Base-by-base conservation (phyloP, 2,888 invertebrate species). In the Monoplex corrugatus region DNA sequence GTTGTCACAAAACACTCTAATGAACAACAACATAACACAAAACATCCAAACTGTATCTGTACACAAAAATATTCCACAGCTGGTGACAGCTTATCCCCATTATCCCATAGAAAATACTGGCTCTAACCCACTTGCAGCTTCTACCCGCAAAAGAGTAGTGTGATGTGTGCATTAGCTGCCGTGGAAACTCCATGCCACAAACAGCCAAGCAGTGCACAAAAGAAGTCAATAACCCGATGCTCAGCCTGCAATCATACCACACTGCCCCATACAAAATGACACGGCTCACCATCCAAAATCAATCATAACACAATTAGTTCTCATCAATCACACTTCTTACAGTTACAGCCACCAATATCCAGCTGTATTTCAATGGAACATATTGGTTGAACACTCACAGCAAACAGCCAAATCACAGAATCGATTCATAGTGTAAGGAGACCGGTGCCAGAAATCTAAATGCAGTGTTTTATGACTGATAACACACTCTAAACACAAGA, bases 221-320 rank as follows among this genome's bases (percentile, higher is more conserved):
- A 19, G 68, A 28, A 38, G 68, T 86, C 85, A 86, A 86, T 86
- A 86, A 63, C 40, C 63, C 43, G 43, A 32, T 68, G 85, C 43
- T 28, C 23, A 40, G 43, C 63, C 85, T 40, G 57, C 82, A 82
- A 44, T 44, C 44, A 43, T 44, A 44, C 28, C n/a, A 82, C 82
- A 44, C n/a, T 45, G 44, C 82, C 40, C 50, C 83, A 83, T 50
- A 83, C 86, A 86, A 86, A 86, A 35, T 68, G 86, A 40, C 32
- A 38, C 68, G 19, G 68, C 68, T 86, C 68, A 5, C 43, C 23
- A 16, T 44, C 38, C 35, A 80, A 87, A 87, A 87, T 87, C 87
- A 87, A 87, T 87, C 50, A 8, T 16, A 28, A n/a, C 57, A 80
- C 78, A 87, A 87, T 87, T 87, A 87, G 87, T 87, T 38, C 50